A percentile compares a stretch with the other conserved stretches of the same genome.
Evolutionary conservation across 2,113 vertebrate genomes (phyloP).

Genomic region (Camelus dromedarius): DNA sequence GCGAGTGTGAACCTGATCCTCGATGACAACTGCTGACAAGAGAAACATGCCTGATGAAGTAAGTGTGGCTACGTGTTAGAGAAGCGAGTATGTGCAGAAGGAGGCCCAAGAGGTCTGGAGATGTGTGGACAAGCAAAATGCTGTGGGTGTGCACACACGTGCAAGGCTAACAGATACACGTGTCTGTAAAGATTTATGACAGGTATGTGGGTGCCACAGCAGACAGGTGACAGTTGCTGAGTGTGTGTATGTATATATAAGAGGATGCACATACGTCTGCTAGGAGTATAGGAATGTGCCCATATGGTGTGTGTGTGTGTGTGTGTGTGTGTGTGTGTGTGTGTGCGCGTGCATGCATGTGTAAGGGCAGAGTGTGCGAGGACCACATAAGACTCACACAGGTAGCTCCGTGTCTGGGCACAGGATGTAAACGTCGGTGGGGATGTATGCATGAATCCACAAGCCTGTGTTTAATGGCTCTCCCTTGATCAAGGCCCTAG

Average conservation of each 20-base stretch:
- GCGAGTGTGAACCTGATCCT: not conserved
- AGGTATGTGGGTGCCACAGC: not conserved
- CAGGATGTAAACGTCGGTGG: not conserved
- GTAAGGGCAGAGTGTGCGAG: not conserved
- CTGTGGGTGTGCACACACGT: not conserved
- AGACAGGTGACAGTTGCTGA: not conserved
- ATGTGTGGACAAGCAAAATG: not conserved
- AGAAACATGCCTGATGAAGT: not conserved
- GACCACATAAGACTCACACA: not conserved
- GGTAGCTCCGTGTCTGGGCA: not conserved
- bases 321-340: not conserved
- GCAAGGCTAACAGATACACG: not conserved
- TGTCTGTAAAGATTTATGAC: not conserved
- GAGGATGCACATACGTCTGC: accelerated
- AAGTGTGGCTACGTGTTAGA: not conserved
- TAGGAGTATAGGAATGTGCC: too few species aligned
- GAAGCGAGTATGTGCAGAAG: not conserved
- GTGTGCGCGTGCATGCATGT: not conserved
- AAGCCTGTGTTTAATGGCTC: not conserved
- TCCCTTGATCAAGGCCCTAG: not conserved
- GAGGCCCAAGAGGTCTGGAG: not conserved
- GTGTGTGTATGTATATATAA: too few species aligned
- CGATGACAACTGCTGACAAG: not conserved
- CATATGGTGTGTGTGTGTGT: too few species aligned
- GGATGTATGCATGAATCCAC: accelerated